Evolutionary conservation across 1,140 invertebrate species (phyloP).

Genomic region (Rhyacophila brunnea): DNA sequence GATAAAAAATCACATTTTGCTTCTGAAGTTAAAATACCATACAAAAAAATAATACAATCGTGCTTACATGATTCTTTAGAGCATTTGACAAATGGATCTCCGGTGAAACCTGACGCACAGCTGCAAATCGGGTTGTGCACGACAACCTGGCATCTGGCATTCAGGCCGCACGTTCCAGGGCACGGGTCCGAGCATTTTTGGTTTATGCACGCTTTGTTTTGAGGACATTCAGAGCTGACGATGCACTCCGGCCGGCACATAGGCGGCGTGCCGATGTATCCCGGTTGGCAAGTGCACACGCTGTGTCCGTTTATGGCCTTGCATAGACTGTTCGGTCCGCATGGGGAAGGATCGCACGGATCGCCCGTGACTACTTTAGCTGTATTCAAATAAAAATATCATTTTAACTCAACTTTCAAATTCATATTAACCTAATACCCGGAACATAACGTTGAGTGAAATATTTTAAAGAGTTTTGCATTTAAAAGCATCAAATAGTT

Average conservation of each 20-base stretch:
- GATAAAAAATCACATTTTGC: too few relatives aligned
- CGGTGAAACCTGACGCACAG: conserved; percentile 69
- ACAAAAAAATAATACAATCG: conserved; percentile 15
- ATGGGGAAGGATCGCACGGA: conserved; percentile 78
- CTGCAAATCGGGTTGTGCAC: conserved; percentile 84
- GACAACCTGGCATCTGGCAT: conserved; percentile 79
- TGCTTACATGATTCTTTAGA: conserved; percentile 60
- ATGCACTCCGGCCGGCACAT: conserved; percentile 80
- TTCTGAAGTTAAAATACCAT: too few relatives aligned
- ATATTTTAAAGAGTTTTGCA: too few relatives aligned
- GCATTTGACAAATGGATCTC: conserved; percentile 76
- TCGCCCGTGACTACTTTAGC: conserved; percentile 52
- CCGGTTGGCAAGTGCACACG: conserved; percentile 75
- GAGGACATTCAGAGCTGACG: conserved; percentile 78
- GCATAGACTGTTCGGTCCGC: conserved; percentile 80
- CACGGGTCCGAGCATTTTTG: conserved; percentile 83
- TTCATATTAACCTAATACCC: too few relatives aligned
- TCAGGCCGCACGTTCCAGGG: conserved; percentile 73
- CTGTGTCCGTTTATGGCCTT: conserved; percentile 71
- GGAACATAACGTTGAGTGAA: too few relatives aligned
- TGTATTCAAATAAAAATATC: conserved; percentile 35
- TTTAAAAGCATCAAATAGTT: too few relatives aligned
- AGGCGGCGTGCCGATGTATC: conserved; percentile 75
- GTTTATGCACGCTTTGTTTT: conserved; percentile 77
- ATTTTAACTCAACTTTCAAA: too few relatives aligned